Percentiles rank a stretch among this genome's conserved stretches.
Conservation (phyloP, 2,888 invertebrate species). For the Sipha maydis region DNA sequence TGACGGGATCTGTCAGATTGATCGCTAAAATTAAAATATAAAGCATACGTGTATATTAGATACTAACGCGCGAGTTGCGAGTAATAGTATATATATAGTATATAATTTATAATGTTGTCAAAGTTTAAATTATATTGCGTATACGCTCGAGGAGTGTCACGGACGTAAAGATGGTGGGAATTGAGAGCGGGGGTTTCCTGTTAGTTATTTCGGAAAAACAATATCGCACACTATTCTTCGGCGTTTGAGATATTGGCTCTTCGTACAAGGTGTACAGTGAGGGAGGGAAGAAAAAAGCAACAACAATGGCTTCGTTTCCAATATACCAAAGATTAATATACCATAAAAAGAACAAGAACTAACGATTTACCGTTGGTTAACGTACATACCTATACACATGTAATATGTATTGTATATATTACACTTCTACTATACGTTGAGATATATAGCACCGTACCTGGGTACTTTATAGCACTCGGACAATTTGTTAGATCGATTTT, state of each 20-base stretch:
- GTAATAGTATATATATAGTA: not conserved
- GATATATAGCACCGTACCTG: too few species aligned
- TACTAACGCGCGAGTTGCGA: not conserved
- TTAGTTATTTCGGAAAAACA: not conserved
- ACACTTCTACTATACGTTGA: not conserved
- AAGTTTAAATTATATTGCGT: too few species aligned
- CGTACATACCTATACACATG: not conserved
- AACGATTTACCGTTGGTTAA: not conserved
- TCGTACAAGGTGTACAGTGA: not conserved
- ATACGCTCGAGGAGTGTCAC: too few species aligned
- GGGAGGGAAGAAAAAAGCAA: not conserved
- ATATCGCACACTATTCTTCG: not conserved
- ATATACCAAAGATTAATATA: not conserved
- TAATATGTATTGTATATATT: not conserved
- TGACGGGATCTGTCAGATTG: not conserved
- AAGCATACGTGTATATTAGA: not conserved
- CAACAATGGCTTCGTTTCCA: not conserved
- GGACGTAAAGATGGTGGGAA: too few species aligned
- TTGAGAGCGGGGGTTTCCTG: too few species aligned
- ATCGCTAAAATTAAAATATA: not conserved
- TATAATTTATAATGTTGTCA: not conserved
- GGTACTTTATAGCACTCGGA: not conserved
- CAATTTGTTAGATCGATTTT: not conserved
- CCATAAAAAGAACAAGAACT: not conserved
- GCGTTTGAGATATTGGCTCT: not conserved